Evolutionary conservation across 1,140 invertebrate genomes (phyloP).

Genomic region (Sycophaga agraensis): DNA sequence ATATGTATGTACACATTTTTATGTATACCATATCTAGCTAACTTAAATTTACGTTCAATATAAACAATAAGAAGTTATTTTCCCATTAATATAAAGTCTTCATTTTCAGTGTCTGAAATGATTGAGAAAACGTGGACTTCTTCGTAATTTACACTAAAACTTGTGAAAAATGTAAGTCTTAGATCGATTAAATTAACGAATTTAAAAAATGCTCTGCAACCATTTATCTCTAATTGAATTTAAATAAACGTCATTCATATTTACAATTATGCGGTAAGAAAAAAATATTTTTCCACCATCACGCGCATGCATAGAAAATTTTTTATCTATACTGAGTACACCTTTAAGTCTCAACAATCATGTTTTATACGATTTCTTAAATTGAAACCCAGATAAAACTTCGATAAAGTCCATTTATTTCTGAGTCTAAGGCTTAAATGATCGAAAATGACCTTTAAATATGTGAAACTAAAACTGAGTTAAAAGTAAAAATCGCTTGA

Average conservation of each 20-base stretch:
- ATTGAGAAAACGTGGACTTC: background rate
- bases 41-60: conserved; percentile 12
- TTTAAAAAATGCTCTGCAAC: conserved; percentile 17
- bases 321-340: conserved; percentile 13
- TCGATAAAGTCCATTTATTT: conserved; percentile 12
- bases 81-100: background rate
- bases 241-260: conserved; percentile 24
- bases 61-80: conserved; percentile 4
- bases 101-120: conserved; percentile 19
- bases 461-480: background rate
- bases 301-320: conserved; percentile 11
- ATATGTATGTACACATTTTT: conserved; percentile 13
- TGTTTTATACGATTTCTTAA: too few species aligned
- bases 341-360: conserved; percentile 3
- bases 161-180: conserved; percentile 15
- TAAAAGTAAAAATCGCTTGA: conserved; percentile 4
- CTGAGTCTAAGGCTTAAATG: conserved; percentile 5
- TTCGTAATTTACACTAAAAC: conserved; percentile 10
- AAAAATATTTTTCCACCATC: conserved; percentile 8
- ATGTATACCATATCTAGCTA: background rate
- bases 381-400: too few species aligned
- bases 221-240: conserved; percentile 5
- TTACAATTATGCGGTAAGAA: conserved; percentile 21
- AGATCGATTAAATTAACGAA: conserved; percentile 19
- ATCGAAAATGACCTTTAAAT: conserved; percentile 12